These are phyloP conservation scores for Vimba vimba DNA, from an alignment of 2,113 vertebrate genomes.

Conservation along the genomic window DNA sequence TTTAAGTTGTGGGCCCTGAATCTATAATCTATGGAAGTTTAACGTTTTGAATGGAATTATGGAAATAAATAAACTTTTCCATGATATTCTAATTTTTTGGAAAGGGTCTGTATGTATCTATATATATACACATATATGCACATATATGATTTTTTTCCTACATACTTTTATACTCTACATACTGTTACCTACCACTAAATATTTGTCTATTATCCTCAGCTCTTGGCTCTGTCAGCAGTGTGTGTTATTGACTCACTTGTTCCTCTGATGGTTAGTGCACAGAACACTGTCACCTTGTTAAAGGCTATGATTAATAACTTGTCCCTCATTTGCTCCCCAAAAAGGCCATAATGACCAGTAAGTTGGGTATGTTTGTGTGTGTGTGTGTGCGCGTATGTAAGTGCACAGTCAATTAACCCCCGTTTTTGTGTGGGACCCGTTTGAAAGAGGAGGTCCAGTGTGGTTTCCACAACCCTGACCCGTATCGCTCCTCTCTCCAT, in stretches of 20 bases:
- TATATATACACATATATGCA: too few species aligned
- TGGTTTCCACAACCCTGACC: constrained; percentile 68
- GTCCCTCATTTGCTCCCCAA: constrained; percentile 47
- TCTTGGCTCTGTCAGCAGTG: not conserved
- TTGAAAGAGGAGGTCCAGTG: constrained; percentile 29
- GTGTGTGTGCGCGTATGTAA: constrained; percentile 49
- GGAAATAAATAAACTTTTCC: too few species aligned
- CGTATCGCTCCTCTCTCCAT: constrained; percentile 67
- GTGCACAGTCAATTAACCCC: constrained; percentile 74
- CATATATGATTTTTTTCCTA: too few species aligned
- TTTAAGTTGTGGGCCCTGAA: too few species aligned
- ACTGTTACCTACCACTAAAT: not conserved
- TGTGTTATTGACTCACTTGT: not conserved
- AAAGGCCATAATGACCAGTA: constrained; percentile 63
- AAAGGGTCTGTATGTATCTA: too few species aligned
- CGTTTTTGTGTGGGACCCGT: constrained; percentile 64
- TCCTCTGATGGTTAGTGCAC: constrained; percentile 31
- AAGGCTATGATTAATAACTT: constrained; percentile 67
- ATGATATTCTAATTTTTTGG: too few species aligned
- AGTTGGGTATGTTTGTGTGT: constrained; percentile 45
- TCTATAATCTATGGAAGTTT: too few species aligned
- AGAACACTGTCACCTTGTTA: constrained; percentile 69
- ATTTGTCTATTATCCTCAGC: not conserved
- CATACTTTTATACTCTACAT: not conserved
- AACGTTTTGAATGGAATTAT: too few species aligned